phyloP scores from a whole-genome alignment of 2,113 vertebrate species.

The Ophthalmolycus amberensis region DNA sequence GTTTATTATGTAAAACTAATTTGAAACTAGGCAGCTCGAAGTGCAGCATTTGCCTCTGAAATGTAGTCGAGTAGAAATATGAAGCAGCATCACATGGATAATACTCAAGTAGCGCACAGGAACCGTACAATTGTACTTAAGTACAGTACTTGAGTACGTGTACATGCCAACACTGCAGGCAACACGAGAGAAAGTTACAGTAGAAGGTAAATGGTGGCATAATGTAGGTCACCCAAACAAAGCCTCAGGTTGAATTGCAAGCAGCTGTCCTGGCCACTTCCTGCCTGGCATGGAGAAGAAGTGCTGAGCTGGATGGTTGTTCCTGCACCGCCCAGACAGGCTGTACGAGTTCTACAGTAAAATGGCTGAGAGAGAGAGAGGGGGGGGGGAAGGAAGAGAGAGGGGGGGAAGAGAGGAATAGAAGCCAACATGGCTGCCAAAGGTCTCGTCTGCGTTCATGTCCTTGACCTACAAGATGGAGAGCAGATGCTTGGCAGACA shows the following conservation, averaged over 20 bases:
- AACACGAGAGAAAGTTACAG: slow-evolving; percentile 33
- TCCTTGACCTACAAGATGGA: slow-evolving; percentile 3
- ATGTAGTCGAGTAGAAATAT: neutral
- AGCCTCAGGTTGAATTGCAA: slow-evolving; percentile 76
- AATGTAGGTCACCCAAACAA: slow-evolving; percentile 80
- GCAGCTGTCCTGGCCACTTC: slow-evolving; percentile 80
- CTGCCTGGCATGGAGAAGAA: slow-evolving; percentile 69
- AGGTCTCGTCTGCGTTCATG: slow-evolving; percentile 39
- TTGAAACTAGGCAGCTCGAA: neutral
- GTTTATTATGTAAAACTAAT: neutral
- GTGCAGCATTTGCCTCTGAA: neutral
- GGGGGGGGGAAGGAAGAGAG: neutral
- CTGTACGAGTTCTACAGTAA: slow-evolving; percentile 61
- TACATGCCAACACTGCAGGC: neutral
- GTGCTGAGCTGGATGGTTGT: slow-evolving; percentile 63
- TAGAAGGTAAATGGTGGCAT: slow-evolving; percentile 53
- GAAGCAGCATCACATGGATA: neutral
- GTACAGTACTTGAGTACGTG: neutral
- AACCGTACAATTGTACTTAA: neutral
- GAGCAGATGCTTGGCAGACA: slow-evolving; percentile 35
- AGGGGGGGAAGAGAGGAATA: slow-evolving; percentile 1
- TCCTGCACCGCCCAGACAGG: slow-evolving; percentile 46
- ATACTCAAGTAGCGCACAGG: neutral
- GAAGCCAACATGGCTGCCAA: slow-evolving; percentile 43
- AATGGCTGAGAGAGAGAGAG: slow-evolving; percentile 54